Evolutionary conservation across 1,140 invertebrate species (phyloP).

Genomic region (Eumeta japonica): DNA sequence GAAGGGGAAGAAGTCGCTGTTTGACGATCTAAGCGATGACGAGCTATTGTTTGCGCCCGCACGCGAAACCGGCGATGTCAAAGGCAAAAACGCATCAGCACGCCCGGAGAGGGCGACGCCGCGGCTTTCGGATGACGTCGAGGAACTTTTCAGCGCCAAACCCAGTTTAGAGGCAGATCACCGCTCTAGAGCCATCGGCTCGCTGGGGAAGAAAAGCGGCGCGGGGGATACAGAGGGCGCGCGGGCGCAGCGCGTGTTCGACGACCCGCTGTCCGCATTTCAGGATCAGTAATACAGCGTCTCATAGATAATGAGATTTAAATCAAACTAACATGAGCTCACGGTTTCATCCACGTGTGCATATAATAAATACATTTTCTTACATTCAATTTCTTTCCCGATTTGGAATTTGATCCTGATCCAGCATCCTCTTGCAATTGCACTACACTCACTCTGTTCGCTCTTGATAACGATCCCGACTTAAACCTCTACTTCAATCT

Average conservation of each 20-base stretch:
- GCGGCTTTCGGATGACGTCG: not conserved
- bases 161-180: not conserved
- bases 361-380: no score
- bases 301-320: no score
- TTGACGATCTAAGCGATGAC: conserved; percentile 30
- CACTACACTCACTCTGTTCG: no score
- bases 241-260: conserved; percentile 21
- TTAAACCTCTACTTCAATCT: no score
- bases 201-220: not conserved
- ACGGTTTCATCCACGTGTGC: no score
- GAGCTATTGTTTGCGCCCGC: conserved; percentile 5
- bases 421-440: no score
- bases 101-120: not conserved
- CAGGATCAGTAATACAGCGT: no score
- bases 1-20: conserved; percentile 14
- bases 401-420: no score
- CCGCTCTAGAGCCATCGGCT: not conserved
- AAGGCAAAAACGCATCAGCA: not conserved
- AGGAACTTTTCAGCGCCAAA: not conserved
- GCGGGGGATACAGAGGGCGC: not conserved
- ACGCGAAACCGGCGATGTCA: not conserved
- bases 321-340: no score
- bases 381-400: no score
- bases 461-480: no score
- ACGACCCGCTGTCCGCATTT: conserved; percentile 27